phyloP scores from a whole-genome alignment of 2,888 invertebrate species.

The Eurois occulta region DNA sequence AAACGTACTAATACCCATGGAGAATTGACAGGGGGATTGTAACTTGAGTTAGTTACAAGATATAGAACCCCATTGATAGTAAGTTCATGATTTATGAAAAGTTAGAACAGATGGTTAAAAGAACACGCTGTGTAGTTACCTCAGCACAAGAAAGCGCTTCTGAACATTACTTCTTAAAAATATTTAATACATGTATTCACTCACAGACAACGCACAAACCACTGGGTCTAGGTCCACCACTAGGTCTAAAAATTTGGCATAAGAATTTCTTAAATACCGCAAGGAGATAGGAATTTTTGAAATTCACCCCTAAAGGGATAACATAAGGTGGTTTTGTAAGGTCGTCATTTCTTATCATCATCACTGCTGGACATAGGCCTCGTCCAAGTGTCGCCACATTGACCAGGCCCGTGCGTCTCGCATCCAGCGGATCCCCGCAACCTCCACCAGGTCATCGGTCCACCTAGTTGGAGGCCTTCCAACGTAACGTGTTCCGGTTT shows the following conservation, averaged over 20 bases:
- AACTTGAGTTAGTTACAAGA: constrained; percentile 20
- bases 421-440: no score
- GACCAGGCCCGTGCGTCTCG: no score
- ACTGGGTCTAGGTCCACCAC: neutral
- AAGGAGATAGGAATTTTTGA: neutral
- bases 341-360: neutral
- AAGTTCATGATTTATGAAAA: constrained; percentile 22
- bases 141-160: neutral
- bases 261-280: neutral
- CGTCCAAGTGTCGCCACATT: no score
- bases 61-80: constrained; percentile 14
- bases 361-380: no score
- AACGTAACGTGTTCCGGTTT: no score
- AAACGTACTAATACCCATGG: constrained; percentile 37
- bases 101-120: neutral
- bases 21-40: constrained; percentile 34
- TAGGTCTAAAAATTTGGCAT: neutral
- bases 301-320: neutral
- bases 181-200: neutral
- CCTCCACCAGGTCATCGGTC: no score
- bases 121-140: neutral
- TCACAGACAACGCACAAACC: neutral
- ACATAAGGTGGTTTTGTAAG: neutral
- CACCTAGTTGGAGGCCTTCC: no score
- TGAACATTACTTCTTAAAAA: neutral